Percentiles rank a stretch among this genome's conserved stretches.
phyloP scores from a whole-genome alignment of 2,797 vertebrate species.

The Myotis planiceps region DNA sequence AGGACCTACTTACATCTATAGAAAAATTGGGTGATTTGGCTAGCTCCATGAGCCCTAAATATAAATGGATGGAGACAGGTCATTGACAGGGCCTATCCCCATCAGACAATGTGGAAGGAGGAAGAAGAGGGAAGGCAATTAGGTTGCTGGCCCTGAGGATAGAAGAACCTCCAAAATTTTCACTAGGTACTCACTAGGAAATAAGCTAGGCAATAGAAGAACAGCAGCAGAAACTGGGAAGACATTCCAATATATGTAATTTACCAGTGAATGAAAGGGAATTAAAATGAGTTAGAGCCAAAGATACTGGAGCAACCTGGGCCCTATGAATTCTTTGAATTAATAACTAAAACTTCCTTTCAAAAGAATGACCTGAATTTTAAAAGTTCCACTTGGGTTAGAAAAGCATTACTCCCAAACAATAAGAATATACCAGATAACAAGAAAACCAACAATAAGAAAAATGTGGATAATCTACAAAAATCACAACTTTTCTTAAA shows the following conservation, averaged over 20 bases:
- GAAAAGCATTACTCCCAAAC: background rate
- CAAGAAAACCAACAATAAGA: background rate
- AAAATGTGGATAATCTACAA: background rate
- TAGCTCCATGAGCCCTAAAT: background rate
- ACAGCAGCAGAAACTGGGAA: background rate
- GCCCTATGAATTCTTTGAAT: background rate
- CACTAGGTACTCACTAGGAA: background rate
- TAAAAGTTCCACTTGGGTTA: background rate
- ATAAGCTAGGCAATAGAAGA: background rate
- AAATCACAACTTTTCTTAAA: background rate
- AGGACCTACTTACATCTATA: background rate
- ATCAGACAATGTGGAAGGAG: background rate
- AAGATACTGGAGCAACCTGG: background rate
- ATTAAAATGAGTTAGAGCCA: background rate
- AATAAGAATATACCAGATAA: background rate
- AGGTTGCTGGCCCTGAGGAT: background rate
- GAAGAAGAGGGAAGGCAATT: background rate
- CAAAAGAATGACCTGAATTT: background rate
- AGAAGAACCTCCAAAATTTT: background rate
- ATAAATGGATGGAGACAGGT: background rate
- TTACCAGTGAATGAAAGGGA: background rate
- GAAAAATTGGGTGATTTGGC: background rate
- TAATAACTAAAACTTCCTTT: background rate
- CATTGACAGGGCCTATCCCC: background rate
- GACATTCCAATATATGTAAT: background rate